Evolutionary conservation across 2,888 invertebrate genomes (phyloP), one percentile per base, ranked within the genome.

Genomic region (Gandaritis pyraliata): DNA sequence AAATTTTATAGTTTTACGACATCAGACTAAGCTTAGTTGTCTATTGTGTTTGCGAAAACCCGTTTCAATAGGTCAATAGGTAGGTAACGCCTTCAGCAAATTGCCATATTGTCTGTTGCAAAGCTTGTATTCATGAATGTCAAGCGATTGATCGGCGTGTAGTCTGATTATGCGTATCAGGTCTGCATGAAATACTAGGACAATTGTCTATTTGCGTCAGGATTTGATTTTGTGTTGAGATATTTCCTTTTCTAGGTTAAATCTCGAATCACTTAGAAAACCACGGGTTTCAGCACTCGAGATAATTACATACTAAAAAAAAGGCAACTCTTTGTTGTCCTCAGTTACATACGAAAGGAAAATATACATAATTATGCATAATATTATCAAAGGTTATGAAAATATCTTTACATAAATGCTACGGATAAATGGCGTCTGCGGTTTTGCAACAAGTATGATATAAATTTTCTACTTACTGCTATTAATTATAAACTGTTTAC

Each of bases 401-500:
- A 33, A 33, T 33, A 0, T 33, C 33, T 11, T 33, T 33, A 33
- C 8, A 11, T 33, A 33, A 41, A 16, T 46, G n/a, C 7, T 46
- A 6, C 23, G 12, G n/a, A 46, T 18, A 46, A 23, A 46, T 46
- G 23, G n/a, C 23, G 11, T 46, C 12, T 12, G 18, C n/a, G 11
- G n/a, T 6, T 46, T n/a, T 11, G 18, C 12, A 23, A 46, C 30
- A 33, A 13, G 48, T 29, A 48, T 13, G 33, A 48, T 48, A 48
- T 30, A 30, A 48, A 48, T 48, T 72, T 72, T 73, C 69, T 72
- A 66, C 61, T 72, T 53, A 16, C 18, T 49, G 16, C 69, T 68
- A 72, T 70, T 77, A 70, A 71, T 43, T 43, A 43, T 71, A 74
- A 66, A 65, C 68, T 63, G 64, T 70, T 68, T 69, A 57, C 62